Conservation (phyloP, 2,113 vertebrate species). For the Gyps fulvus region DNA sequence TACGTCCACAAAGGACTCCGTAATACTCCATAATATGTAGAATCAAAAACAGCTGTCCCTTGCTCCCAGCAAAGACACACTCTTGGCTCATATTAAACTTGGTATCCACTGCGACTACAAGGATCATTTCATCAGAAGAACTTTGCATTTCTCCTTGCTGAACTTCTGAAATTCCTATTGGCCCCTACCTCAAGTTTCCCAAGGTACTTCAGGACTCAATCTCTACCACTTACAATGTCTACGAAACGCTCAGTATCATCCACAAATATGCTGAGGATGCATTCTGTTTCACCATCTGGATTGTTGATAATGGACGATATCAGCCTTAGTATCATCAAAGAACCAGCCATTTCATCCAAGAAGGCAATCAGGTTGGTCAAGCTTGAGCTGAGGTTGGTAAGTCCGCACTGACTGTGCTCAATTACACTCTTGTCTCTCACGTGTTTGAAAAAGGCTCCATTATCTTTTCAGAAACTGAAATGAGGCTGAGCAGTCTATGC, state of each 20-base stretch:
- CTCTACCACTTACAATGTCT: not conserved
- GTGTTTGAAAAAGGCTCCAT: not conserved
- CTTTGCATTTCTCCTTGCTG: not conserved
- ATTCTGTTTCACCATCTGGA: not conserved
- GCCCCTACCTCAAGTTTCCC: not conserved
- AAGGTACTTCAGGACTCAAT: not conserved
- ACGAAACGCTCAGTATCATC: not conserved
- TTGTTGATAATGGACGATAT: not conserved
- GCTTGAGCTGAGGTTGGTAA: not conserved
- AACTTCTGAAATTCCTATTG: not conserved
- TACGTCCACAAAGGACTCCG: not conserved
- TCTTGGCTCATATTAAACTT: not conserved
- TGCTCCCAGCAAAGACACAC: not conserved
- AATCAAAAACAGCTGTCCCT: not conserved
- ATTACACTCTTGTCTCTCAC: not conserved
- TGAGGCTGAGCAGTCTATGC: not conserved
- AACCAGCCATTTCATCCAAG: not conserved
- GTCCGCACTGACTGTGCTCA: not conserved
- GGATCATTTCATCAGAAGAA: not conserved
- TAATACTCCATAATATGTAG: not conserved
- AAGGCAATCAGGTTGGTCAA: not conserved
- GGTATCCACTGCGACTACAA: not conserved
- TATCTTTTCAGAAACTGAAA: not conserved
- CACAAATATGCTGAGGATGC: not conserved
- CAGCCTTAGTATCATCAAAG: not conserved